Conservation (phyloP, 1,140 invertebrate species). For the Scylla paramamosain region DNA sequence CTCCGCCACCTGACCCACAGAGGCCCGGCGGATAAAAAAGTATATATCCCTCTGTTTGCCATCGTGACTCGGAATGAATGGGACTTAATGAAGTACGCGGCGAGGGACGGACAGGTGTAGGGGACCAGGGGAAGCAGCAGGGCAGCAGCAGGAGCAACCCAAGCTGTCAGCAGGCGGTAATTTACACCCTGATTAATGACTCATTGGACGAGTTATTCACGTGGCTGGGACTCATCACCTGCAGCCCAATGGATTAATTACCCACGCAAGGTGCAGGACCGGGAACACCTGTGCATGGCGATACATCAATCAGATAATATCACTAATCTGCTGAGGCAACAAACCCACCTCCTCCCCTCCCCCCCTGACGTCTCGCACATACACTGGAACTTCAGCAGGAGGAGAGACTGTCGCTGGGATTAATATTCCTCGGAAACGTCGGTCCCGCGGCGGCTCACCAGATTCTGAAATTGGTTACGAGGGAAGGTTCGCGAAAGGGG, state of each 20-base stretch:
- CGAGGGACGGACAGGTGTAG: neutral
- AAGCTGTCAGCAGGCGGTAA: neutral
- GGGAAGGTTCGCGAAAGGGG: neutral
- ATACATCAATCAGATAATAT: neutral
- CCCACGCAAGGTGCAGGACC: neutral
- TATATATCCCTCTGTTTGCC: neutral
- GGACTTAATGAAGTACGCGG: constrained; percentile 45
- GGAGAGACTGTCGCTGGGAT: constrained; percentile 26
- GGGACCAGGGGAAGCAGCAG: neutral
- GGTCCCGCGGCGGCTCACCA: neutral
- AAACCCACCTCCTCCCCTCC: neutral
- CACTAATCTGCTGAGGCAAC: neutral
- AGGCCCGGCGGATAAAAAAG: neutral
- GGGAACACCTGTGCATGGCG: neutral
- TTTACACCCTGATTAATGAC: constrained; percentile 48
- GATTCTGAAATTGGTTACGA: constrained; percentile 29
- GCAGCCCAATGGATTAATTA: constrained; percentile 43
- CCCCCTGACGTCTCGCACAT: neutral
- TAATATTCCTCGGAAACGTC: constrained; percentile 29
- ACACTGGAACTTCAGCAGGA: neutral
- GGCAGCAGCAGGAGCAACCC: neutral
- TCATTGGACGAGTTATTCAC: constrained; percentile 32
- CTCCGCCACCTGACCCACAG: neutral
- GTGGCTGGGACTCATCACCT: constrained; percentile 11
- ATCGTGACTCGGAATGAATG: constrained; percentile 33